These are phyloP conservation scores for Crotalus adamanteus DNA, from an alignment of 2,797 vertebrate genomes.

Conservation along the genomic window DNA sequence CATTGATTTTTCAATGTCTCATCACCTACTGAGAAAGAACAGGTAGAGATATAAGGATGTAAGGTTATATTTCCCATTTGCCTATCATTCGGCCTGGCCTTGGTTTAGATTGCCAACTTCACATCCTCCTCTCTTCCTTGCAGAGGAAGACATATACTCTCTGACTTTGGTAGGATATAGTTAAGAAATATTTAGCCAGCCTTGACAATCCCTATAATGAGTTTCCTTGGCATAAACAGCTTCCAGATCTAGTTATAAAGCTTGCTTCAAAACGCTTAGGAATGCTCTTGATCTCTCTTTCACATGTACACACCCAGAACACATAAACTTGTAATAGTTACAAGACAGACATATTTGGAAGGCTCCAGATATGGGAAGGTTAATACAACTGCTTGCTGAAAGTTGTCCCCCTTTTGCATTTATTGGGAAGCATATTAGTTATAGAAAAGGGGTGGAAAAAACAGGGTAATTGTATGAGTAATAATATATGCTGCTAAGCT, in stretches of 20 bases:
- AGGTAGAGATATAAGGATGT: not conserved
- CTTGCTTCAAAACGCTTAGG: not conserved
- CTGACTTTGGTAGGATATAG: not conserved
- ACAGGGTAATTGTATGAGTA: not conserved
- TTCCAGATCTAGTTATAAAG: not conserved
- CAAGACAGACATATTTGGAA: not conserved
- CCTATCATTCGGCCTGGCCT: not conserved
- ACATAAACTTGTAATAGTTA: not conserved
- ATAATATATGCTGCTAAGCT: not conserved
- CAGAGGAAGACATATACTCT: not conserved
- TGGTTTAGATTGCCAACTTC: not conserved
- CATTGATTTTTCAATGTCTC: not conserved
- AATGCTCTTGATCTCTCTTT: not conserved
- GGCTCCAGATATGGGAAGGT: not conserved
- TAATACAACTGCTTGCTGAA: not conserved
- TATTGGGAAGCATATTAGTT: not conserved
- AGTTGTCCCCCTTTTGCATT: not conserved
- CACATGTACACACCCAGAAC: not conserved
- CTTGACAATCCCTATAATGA: not conserved
- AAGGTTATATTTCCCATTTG: not conserved
- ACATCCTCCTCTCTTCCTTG: not conserved
- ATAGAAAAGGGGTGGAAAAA: not conserved
- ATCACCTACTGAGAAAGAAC: not conserved
- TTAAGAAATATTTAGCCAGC: not conserved
- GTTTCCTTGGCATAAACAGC: not conserved